A percentile compares a stretch with the other conserved stretches of the same genome.
phyloP scores from a whole-genome alignment of 2,113 vertebrate genomes.

The Oxyruncus cristatus region DNA sequence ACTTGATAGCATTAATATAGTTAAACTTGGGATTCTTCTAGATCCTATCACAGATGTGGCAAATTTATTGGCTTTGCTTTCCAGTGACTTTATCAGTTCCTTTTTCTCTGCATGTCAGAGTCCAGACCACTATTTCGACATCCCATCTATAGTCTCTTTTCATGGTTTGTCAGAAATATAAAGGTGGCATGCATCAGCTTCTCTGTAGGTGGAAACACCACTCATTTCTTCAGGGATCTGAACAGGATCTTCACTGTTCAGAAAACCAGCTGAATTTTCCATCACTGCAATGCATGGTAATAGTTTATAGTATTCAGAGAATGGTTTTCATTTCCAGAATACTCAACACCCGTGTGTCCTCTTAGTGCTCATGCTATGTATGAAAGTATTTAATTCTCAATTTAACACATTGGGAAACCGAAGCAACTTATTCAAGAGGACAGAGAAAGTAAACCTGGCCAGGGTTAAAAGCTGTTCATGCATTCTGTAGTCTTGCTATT shows the following conservation, averaged over 20 bases:
- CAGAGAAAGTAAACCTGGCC: background rate
- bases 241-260: background rate
- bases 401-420: background rate
- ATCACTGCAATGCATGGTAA: background rate
- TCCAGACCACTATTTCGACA: background rate
- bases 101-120: background rate
- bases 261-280: background rate
- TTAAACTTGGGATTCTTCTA: conserved; percentile 21
- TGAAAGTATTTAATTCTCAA: background rate
- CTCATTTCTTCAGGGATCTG: background rate
- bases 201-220: background rate
- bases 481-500: background rate
- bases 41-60: background rate
- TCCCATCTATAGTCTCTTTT: background rate
- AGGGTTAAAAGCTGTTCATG: background rate
- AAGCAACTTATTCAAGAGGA: background rate
- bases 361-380: background rate
- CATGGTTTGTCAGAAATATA: background rate
- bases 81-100: background rate
- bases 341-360: background rate
- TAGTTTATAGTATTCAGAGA: background rate
- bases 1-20: background rate
- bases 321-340: background rate
- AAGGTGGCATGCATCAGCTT: background rate
- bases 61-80: background rate